phyloP scores from a whole-genome alignment of 2,888 invertebrate species.

The Eumacrocentrus americanus region DNA sequence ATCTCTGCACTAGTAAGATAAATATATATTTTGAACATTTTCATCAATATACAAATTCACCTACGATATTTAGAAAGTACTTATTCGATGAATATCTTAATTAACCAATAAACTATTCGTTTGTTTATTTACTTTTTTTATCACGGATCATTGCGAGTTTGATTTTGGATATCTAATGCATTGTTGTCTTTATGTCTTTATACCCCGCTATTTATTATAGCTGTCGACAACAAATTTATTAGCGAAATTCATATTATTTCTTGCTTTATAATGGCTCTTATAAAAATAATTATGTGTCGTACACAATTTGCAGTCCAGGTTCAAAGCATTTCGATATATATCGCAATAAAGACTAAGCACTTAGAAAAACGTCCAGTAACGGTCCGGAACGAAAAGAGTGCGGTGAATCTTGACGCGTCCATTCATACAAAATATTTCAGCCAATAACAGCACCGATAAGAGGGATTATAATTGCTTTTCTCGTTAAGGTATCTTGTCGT shows the following conservation, averaged over 20 bases:
- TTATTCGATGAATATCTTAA: constrained; percentile 50
- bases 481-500: constrained; percentile 25
- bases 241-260: not conserved
- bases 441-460: constrained; percentile 5
- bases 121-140: constrained; percentile 38
- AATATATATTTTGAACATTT: constrained; percentile 54
- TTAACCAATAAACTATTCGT: constrained; percentile 32
- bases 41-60: constrained; percentile 56
- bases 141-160: constrained; percentile 58
- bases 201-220: constrained; percentile 3
- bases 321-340: not conserved
- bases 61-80: constrained; percentile 56
- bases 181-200: no score
- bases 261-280: constrained; percentile 10
- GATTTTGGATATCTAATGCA: no score
- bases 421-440: constrained; percentile 8
- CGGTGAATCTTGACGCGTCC: not conserved
- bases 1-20: constrained; percentile 41
- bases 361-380: constrained; percentile 12
- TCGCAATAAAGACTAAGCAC: constrained; percentile 4
- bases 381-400: constrained; percentile 5
- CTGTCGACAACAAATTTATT: not conserved
- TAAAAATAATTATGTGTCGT: constrained; percentile 29
- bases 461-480: constrained; percentile 16
- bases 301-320: constrained; percentile 22